Conservation (phyloP, 92 coral and sea anemone genomes). For the Zoanthus solanderi region DNA sequence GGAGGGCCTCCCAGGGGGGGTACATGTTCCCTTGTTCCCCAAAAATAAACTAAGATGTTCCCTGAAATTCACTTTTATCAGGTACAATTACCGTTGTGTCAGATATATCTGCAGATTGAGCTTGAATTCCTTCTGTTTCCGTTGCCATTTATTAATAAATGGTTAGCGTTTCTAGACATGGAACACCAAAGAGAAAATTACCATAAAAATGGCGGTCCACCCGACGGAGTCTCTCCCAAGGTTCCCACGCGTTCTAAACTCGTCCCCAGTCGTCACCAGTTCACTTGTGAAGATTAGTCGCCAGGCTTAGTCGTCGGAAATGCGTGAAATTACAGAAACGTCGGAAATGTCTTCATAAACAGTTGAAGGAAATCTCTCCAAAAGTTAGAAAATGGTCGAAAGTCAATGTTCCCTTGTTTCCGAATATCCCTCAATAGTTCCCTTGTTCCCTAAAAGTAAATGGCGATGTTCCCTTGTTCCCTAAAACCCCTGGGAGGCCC, state of each 20-base stretch:
- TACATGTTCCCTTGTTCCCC: too few species aligned
- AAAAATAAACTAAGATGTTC: too few species aligned
- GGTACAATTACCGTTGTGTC: conserved; percentile 16
- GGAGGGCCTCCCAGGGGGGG: too few species aligned
- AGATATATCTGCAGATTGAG: conserved; percentile 17
- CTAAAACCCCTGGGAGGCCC: not conserved
- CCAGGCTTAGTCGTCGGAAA: conserved; percentile 24
- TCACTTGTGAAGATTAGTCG: conserved; percentile 19
- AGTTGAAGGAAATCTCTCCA: not conserved
- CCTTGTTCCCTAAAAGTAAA: conserved; percentile 1
- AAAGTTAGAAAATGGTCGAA: conserved; percentile 19
- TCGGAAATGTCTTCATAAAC: not conserved
- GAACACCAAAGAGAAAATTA: conserved; percentile 40
- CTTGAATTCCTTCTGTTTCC: conserved; percentile 34
- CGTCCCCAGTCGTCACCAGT: conserved; percentile 9
- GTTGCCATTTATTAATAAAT: conserved; percentile 39
- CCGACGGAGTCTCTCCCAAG: conserved; percentile 26
- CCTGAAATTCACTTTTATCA: too few species aligned
- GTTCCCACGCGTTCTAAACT: conserved; percentile 12
- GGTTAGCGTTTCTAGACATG: conserved; percentile 48
- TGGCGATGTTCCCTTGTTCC: too few species aligned
- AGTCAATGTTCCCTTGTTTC: conserved; percentile 1
- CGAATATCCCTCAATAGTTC: not conserved
- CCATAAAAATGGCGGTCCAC: conserved; percentile 31
- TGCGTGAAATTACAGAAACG: conserved; percentile 11